Percentiles rank a stretch among this genome's conserved stretches.
Evolutionary conservation across 2,888 invertebrate genomes (phyloP).

Genomic region (Troilus luridus): DNA sequence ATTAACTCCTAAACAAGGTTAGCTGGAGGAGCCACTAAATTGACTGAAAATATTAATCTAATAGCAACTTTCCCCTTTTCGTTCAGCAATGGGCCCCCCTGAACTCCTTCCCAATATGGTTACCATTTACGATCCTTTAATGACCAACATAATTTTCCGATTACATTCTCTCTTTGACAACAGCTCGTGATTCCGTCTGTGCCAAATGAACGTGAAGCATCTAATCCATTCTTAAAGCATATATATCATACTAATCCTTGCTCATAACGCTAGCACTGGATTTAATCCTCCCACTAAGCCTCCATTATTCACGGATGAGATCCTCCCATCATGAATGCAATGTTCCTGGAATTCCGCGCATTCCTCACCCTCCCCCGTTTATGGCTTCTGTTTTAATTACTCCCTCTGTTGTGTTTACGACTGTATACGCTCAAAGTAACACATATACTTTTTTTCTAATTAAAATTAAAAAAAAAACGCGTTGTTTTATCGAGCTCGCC

Average conservation of each 20-base stretch:
- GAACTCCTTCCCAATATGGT: background rate
- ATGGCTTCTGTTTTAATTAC: background rate
- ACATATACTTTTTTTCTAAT: background rate
- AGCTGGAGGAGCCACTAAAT: background rate
- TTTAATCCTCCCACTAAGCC: background rate
- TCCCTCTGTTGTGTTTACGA: background rate
- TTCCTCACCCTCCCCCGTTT: background rate
- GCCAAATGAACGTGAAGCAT: background rate
- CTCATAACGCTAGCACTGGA: background rate
- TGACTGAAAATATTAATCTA: background rate
- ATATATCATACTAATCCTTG: background rate
- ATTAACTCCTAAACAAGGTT: background rate
- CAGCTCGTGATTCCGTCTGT: background rate
- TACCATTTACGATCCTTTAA: background rate
- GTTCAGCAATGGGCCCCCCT: background rate
- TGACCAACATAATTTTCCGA: background rate
- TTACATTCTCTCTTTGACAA: background rate
- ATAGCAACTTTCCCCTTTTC: background rate
- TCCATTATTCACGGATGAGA: background rate
- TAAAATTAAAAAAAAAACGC: too few relatives aligned
- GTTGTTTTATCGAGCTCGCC: too few relatives aligned
- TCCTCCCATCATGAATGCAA: background rate
- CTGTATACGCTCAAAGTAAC: background rate
- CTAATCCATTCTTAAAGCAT: background rate
- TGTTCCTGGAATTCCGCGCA: background rate